phyloP scores from a whole-genome alignment of 2,113 vertebrate species.

The Dromiciops gliroides region DNA sequence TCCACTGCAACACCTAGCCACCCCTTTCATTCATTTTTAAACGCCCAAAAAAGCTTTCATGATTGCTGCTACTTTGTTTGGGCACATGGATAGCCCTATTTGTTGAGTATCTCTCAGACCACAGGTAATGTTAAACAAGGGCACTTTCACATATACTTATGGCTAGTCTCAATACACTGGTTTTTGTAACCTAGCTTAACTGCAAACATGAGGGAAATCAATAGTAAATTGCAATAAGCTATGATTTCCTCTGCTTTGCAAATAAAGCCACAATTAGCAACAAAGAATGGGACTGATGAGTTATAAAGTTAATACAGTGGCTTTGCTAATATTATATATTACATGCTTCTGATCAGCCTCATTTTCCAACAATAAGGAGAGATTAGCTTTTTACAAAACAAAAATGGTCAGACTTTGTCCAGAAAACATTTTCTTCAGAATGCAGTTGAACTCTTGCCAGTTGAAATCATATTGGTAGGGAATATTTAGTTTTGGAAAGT shows the following conservation, averaged over 20 bases:
- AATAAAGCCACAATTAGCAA: neutral
- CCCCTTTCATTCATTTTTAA: neutral
- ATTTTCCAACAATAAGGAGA: neutral
- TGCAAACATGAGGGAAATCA: neutral
- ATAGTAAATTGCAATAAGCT: neutral
- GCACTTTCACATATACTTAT: neutral
- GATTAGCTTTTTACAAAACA: neutral
- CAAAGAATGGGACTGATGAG: neutral
- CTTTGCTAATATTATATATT: neutral
- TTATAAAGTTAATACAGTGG: neutral
- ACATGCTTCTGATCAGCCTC: neutral
- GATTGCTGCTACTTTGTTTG: neutral
- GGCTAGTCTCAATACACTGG: neutral
- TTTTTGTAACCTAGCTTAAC: fast-evolving
- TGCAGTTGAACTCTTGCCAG: neutral
- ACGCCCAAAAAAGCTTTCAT: neutral
- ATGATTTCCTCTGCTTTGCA: neutral
- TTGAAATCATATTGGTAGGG: neutral
- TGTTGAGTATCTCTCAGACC: neutral
- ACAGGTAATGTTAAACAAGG: neutral
- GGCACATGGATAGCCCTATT: neutral
- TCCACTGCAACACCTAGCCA: too few species aligned
- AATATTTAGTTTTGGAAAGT: neutral
- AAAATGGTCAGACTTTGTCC: neutral
- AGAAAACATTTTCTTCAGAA: neutral